Base-by-base conservation (phyloP, 2,797 vertebrate species). In the Neosilurus hyrtlii region DNA sequence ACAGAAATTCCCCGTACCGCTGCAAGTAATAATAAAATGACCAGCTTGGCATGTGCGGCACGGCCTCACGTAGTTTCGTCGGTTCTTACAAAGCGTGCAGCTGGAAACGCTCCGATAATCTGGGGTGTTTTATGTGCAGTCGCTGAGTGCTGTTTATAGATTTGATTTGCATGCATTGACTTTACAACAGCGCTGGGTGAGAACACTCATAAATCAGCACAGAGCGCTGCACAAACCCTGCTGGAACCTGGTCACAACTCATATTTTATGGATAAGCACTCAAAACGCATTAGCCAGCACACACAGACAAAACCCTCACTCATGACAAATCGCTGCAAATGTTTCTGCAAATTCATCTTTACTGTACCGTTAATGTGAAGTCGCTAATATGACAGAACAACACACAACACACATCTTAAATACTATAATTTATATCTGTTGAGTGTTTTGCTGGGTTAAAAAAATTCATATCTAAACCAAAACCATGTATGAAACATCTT, bases 111-210 rank as follows among this genome's bases (percentile, higher is more conserved):
- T 71, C 52, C 12, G 43, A 72, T 57, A 80, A 85, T 86, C 80
- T 20, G 67, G 56, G 43, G 18, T 22, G 76, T 85, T 78, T 81
- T 75, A 71, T 83, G 66, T 59, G 65, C 54, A 2, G n/a, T n/a
- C 65, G 71, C 78, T 81, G 84, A 84, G 80, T 82, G 82, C 63
- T 79, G 35, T 88, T 88, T 85, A 81, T 85, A 82, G 78, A 86
- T 78, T 61, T 74, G 61, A 74, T 81, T 68, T 74, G 66, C 66
- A 84, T 78, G 24, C 84, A 83, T 78, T 84, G 83, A 63, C 79
- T 80, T 79, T 73, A 72, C 54, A 82, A 81, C 81, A 73, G 71
- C 75, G 70, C 43, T 24, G 73, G 77, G 72, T 83, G 56, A 77
- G 61, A 79, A 66, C 51, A 30, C 62, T 84, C 84, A 80, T 86